These are phyloP conservation scores for Cervus canadensis DNA, from an alignment of 2,113 vertebrate species.

Conservation along the genomic window DNA sequence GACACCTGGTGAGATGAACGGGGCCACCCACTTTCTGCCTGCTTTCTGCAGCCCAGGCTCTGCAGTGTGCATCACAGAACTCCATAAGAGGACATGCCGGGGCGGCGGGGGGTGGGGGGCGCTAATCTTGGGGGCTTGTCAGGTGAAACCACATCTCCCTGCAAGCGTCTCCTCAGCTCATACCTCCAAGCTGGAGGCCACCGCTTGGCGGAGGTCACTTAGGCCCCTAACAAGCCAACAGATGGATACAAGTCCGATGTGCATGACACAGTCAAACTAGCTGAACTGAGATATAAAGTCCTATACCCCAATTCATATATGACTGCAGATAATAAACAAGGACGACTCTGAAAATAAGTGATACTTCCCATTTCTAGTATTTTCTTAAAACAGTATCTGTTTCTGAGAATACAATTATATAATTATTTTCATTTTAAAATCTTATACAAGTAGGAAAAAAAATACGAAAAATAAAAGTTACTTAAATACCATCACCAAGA, in stretches of 20 bases:
- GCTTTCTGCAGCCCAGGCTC: neutral
- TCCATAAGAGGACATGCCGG: fast-evolving
- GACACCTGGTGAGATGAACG: fast-evolving
- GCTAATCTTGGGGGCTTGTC: neutral
- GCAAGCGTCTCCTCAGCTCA: neutral
- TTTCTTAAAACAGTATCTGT: neutral
- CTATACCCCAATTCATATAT: neutral
- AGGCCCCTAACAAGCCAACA: neutral
- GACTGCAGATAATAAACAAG: neutral
- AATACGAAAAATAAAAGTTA: neutral
- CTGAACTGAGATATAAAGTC: neutral
- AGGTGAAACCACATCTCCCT: neutral
- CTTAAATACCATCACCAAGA: neutral
- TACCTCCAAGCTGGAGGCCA: neutral
- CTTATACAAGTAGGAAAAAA: neutral
- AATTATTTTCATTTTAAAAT: neutral
- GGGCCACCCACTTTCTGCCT: neutral
- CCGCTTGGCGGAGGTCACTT: neutral
- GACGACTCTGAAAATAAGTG: neutral
- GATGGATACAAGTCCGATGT: neutral
- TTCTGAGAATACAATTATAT: neutral
- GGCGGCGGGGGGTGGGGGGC: neutral
- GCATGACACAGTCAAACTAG: neutral
- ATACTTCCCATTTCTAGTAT: neutral
- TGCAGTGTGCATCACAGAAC: neutral